Conservation (phyloP, 1,140 invertebrate species). For the Megathymus violae region DNA sequence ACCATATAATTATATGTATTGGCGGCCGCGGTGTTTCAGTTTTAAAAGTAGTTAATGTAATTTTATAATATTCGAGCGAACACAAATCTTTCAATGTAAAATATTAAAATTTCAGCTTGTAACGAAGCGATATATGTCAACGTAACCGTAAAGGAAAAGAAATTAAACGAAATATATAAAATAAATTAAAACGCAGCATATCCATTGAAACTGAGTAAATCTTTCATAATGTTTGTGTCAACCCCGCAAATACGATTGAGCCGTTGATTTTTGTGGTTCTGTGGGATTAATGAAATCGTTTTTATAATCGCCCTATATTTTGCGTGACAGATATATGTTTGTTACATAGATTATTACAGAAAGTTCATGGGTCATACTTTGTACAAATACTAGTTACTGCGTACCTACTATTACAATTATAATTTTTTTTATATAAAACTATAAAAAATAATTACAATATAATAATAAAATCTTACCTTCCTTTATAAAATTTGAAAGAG, state of each 20-base stretch:
- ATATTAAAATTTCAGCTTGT: constrained; percentile 2
- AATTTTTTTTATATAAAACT: no score
- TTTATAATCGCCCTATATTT: no score
- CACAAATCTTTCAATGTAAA: background rate
- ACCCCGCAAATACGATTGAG: constrained; percentile 65
- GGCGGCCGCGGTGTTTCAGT: no score
- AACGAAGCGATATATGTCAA: constrained; percentile 9
- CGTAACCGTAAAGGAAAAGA: constrained; percentile 30
- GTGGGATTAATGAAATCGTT: background rate
- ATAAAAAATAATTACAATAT: no score
- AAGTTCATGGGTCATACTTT: no score
- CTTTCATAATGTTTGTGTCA: constrained; percentile 59
- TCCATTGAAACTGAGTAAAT: constrained; percentile 38
- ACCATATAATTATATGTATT: no score
- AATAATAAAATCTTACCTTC: no score
- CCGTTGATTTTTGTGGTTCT: constrained; percentile 47
- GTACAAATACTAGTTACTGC: no score
- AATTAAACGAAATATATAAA: constrained; percentile 36
- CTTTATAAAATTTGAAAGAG: no score
- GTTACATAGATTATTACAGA: no score
- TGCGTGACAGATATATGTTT: no score
- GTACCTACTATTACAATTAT: no score
- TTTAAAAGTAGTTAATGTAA: background rate
- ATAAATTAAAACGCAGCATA: constrained; percentile 43
- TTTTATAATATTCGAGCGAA: background rate